Evolutionary conservation across 1,140 invertebrate genomes (phyloP).

Genomic region (Tetraneura akinire): DNA sequence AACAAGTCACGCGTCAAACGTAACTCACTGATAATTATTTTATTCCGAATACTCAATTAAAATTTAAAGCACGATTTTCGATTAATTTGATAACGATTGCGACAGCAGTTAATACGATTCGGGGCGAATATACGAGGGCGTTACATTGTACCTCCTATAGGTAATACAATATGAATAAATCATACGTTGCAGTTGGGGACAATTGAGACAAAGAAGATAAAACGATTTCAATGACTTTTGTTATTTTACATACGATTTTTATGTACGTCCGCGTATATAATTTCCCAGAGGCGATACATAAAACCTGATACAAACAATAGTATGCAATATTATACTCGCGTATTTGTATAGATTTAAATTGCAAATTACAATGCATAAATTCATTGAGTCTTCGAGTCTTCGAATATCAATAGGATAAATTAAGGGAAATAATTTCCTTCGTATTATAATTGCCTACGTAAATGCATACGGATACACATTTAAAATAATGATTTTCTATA

Average conservation of each 20-base stretch:
- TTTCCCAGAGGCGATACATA: background rate
- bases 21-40: background rate
- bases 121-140: too few relatives aligned
- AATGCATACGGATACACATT: too few relatives aligned
- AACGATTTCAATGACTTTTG: background rate
- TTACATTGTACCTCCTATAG: too few relatives aligned
- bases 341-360: too few relatives aligned
- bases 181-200: background rate
- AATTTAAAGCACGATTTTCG: background rate
- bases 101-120: background rate
- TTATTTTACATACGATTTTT: background rate
- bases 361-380: too few relatives aligned
- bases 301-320: background rate
- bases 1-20: background rate
- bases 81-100: slow-evolving; percentile 2
- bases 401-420: too few relatives aligned
- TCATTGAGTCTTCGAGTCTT: too few relatives aligned
- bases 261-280: background rate
- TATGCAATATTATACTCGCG: too few relatives aligned
- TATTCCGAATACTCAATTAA: background rate
- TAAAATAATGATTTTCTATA: too few relatives aligned
- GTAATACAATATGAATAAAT: background rate
- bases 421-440: too few relatives aligned
- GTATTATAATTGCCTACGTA: too few relatives aligned
- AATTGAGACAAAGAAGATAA: background rate